A percentile compares a stretch with the other conserved stretches of the same genome.
These are phyloP conservation scores for Protonibea diacanthus DNA, from an alignment of 2,797 vertebrate genomes.

Conservation along the genomic window DNA sequence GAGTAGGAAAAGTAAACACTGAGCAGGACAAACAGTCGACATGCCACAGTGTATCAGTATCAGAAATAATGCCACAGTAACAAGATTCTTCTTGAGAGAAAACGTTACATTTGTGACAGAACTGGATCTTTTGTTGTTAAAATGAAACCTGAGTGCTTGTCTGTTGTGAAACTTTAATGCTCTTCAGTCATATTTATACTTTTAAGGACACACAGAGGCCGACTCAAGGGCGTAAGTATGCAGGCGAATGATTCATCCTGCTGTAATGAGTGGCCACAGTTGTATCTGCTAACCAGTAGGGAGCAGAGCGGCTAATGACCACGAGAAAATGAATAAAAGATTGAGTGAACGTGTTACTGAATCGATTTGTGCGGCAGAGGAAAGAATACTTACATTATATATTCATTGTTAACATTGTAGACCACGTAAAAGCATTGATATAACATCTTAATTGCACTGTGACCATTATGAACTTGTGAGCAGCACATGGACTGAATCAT, in stretches of 20 bases:
- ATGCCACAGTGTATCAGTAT: neutral
- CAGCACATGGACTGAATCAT: too few species aligned
- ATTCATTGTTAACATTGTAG: neutral
- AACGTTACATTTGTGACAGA: neutral
- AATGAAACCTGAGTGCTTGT: neutral
- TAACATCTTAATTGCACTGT: neutral
- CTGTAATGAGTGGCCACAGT: neutral
- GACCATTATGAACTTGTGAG: neutral
- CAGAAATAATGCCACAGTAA: neutral
- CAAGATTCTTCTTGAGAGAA: neutral
- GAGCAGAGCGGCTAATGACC: neutral
- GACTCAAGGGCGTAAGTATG: neutral
- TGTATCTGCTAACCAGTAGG: neutral
- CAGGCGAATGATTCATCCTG: neutral
- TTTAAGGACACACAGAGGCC: neutral
- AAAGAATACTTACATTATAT: neutral
- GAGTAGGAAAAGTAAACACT: neutral
- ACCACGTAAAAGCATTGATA: neutral
- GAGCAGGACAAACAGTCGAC: neutral
- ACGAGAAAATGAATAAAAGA: neutral
- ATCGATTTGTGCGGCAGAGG: neutral
- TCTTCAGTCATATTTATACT: neutral
- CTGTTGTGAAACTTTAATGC: neutral
- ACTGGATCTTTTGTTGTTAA: neutral
- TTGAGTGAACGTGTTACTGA: neutral